Evolutionary conservation across 2,113 vertebrate species (phyloP), one percentile per base, ranked within the genome.

Genomic region (Rhinoptilus africanus): DNA sequence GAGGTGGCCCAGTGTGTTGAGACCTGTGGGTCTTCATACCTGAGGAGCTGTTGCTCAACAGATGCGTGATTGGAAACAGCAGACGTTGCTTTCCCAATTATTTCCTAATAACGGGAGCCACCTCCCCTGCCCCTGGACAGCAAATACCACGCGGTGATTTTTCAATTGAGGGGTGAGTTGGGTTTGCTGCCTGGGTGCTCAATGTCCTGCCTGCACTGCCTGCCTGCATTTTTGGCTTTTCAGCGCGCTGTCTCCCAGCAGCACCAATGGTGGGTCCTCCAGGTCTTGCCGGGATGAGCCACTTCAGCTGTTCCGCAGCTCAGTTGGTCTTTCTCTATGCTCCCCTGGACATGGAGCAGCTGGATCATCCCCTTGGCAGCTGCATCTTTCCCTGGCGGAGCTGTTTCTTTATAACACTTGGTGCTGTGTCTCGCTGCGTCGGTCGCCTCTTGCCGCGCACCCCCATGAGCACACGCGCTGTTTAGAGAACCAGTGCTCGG

Each of bases 291-390:
- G 1, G 7, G 17, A 2, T 4, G 37, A 35, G 19, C n/a, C 19
- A 0, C 35, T 41, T 26, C 28, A 18, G 1, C 23, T 2, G 22
- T 12, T n/a, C 6, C 47, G 67, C 22, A 1, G 39, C 17, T 66
- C 17, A 3, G 14, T 12, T 15, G 8, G 24, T 47, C 22, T 41
- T 30, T 39, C 23, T 43, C 50, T 8, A 2, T 9, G 54, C n/a
- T n/a, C 22, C 54, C 32, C 53, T 26, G 69, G 67, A 16, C 0
- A 0, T 8, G 83, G 66, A 62, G 59, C 63, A 48, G 3, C 71
- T 21, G 1, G 24, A 57, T 24, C 64, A 32, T 5, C 45, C n/a
- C 1, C 47, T 60, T 50, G 76, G 57, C 48, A 4, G 15, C 64
- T 34, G 2, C 28, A 4, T 39, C 62, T 73, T n/a, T 39, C 28